Conservation (phyloP, 2,888 invertebrate species). For the Smittia sp. region DNA sequence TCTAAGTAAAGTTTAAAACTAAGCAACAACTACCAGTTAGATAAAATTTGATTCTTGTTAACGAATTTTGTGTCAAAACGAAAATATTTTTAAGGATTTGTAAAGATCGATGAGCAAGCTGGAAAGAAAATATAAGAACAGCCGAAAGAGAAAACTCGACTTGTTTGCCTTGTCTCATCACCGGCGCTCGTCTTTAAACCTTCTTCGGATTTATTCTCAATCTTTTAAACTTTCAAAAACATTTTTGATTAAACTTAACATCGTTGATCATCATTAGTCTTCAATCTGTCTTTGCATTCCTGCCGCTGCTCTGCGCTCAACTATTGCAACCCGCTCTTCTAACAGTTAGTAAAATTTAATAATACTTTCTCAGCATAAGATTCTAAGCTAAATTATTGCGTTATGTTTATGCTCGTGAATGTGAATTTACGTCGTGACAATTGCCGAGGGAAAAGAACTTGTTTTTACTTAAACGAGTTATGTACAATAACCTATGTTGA, state of each 20-base stretch:
- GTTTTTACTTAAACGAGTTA: too few species aligned
- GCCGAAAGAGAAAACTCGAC: neutral
- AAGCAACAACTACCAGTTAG: neutral
- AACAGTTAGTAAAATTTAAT: neutral
- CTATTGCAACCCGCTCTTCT: neutral
- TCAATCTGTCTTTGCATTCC: neutral
- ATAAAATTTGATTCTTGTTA: neutral
- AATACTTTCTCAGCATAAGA: neutral
- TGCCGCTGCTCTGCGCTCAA: neutral
- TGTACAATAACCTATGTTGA: too few species aligned
- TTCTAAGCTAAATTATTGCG: constrained; percentile 5
- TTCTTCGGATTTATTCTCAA: neutral
- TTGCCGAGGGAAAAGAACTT: too few species aligned
- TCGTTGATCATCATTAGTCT: neutral
- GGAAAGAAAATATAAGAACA: neutral
- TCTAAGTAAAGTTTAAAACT: neutral
- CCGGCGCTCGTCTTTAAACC: neutral
- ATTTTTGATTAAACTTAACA: constrained; percentile 10
- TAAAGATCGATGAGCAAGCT: neutral
- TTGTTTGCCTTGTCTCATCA: neutral
- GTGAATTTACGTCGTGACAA: neutral
- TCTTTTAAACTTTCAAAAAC: constrained; percentile 12
- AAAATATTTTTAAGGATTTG: constrained; percentile 7
- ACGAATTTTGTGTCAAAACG: constrained; percentile 11
- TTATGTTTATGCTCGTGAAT: neutral